Percentiles rank a stretch among this genome's conserved stretches.
Evolutionary conservation across 2,888 invertebrate species (phyloP).

Genomic region (Chaetogeoica ovagalla): DNA sequence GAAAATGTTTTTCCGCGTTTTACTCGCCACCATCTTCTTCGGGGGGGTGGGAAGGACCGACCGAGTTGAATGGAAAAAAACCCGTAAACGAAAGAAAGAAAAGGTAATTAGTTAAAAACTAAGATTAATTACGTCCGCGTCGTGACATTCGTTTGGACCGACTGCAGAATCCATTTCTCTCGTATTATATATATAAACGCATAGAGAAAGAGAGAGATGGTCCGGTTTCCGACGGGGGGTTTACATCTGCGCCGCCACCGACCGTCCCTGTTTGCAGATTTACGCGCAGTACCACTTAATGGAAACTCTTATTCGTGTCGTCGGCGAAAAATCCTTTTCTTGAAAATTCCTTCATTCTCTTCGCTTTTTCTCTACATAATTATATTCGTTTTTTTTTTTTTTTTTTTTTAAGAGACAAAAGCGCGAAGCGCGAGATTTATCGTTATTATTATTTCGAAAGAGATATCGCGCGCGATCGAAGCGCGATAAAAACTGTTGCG

Average conservation of each 20-base stretch:
- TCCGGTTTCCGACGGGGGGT: background rate
- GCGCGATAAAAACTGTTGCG: conserved; percentile 18
- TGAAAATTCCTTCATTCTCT: background rate
- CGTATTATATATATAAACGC: too few species aligned
- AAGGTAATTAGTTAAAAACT: conserved; percentile 53
- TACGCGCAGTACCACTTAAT: conserved; percentile 19
- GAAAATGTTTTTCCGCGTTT: conserved; percentile 52
- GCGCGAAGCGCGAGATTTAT: background rate
- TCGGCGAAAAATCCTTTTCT: conserved; percentile 5
- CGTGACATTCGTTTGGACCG: conserved; percentile 44
- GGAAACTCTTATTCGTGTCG: background rate
- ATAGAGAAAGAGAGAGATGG: background rate
- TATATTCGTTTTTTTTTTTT: conserved; percentile 23
- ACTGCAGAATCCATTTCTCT: conserved; percentile 34
- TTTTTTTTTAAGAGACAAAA: background rate
- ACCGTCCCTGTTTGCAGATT: too few species aligned
- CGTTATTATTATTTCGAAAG: background rate
- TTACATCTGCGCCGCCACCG: too few species aligned
- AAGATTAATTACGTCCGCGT: conserved; percentile 50
- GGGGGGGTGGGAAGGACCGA: background rate
- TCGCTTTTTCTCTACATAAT: conserved; percentile 18
- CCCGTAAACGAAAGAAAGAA: conserved; percentile 41
- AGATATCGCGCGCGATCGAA: conserved; percentile 37
- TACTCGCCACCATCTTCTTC: conserved; percentile 27
- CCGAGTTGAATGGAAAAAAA: conserved; percentile 56